phyloP scores from a whole-genome alignment of 2,888 invertebrate species.

The Linnaemya tessellans region DNA sequence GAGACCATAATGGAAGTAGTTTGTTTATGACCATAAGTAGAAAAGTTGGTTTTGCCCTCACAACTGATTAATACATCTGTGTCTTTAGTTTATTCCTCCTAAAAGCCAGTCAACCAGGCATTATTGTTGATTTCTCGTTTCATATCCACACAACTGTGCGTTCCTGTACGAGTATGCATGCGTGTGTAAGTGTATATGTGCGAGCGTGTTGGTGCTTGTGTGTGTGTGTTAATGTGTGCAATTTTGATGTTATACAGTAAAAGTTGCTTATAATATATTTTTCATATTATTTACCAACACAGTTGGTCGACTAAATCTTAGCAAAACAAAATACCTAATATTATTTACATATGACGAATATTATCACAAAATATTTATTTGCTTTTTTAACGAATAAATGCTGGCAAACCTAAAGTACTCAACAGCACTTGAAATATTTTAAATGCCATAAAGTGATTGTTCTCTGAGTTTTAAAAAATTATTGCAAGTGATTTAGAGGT shows the following conservation, averaged over 20 bases:
- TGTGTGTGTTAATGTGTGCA: neutral
- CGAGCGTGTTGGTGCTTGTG: neutral
- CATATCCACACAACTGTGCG: neutral
- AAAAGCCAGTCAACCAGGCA: constrained; percentile 37
- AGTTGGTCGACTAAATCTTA: neutral
- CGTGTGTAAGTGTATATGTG: neutral
- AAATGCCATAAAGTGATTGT: too few species aligned
- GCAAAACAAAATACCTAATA: neutral
- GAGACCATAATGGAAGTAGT: constrained; percentile 33
- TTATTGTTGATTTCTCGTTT: constrained; percentile 39
- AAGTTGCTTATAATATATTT: neutral
- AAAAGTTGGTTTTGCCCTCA: constrained; percentile 30
- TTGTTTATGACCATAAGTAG: constrained; percentile 39
- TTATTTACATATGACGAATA: too few species aligned
- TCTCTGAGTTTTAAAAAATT: too few species aligned
- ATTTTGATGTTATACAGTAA: constrained; percentile 14
- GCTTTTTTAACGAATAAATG: too few species aligned
- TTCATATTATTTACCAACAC: neutral
- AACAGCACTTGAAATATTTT: too few species aligned
- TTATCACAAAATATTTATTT: too few species aligned
- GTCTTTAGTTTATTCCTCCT: constrained; percentile 23
- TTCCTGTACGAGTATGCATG: neutral
- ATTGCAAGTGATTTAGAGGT: too few species aligned
- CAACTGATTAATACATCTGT: constrained; percentile 62
- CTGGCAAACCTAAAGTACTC: too few species aligned